These are phyloP conservation scores for Drosophila miranda DNA, from an alignment of 1,140 invertebrate species.

Conservation along the genomic window DNA sequence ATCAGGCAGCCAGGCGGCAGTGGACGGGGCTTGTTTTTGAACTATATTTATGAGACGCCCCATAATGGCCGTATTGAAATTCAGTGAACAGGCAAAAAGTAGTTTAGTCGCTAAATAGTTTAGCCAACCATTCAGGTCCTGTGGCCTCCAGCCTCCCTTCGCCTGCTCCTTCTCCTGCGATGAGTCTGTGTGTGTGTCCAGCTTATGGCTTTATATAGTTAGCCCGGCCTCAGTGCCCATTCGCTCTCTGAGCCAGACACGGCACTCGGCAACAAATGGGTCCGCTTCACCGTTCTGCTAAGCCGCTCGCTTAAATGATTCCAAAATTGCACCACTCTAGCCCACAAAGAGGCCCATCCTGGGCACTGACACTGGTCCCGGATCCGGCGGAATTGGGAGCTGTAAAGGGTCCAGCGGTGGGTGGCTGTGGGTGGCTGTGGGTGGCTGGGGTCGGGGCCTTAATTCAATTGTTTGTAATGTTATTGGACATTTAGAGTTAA, in stretches of 20 bases:
- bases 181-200: background rate
- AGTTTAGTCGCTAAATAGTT: slow-evolving; percentile 68
- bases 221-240: slow-evolving; percentile 5
- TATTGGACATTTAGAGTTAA: slow-evolving; percentile 67
- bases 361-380: background rate
- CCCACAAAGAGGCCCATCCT: background rate
- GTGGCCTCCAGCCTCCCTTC: background rate
- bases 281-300: slow-evolving; percentile 23
- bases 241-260: slow-evolving; percentile 10
- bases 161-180: background rate
- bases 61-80: slow-evolving; percentile 63
- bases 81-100: slow-evolving; percentile 76
- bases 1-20: background rate
- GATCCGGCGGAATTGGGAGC: background rate
- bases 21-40: background rate
- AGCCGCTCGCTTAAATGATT: slow-evolving; percentile 56
- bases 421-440: slow-evolving; percentile 31
- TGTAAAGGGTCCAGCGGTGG: slow-evolving; percentile 3
- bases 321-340: slow-evolving; percentile 34
- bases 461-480: slow-evolving; percentile 77
- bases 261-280: slow-evolving; percentile 57
- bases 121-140: slow-evolving; percentile 10
- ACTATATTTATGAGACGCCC: slow-evolving; percentile 50
- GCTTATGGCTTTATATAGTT: slow-evolving; percentile 64
- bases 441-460: slow-evolving; percentile 20